Evolutionary conservation across 2,888 invertebrate genomes (phyloP).

Genomic region (Ephialtes manifestator): DNA sequence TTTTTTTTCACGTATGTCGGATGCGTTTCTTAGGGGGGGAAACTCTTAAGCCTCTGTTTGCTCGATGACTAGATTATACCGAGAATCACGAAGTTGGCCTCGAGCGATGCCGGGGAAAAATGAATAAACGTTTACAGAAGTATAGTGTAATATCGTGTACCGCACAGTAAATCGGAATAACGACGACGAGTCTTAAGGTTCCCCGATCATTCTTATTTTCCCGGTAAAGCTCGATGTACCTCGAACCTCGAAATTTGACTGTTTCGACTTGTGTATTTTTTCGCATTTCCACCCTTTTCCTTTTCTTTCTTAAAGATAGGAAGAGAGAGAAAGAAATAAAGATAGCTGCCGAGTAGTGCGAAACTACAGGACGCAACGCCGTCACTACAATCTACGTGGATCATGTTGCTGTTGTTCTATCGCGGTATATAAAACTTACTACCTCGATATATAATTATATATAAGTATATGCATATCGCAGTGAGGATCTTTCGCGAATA

Average conservation of each 20-base stretch:
- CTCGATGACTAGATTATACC: constrained; percentile 62
- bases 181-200: constrained; percentile 47
- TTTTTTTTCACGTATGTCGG: constrained; percentile 53
- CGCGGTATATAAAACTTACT: constrained; percentile 79
- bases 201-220: constrained; percentile 19
- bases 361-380: constrained; percentile 65
- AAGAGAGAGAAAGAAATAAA: constrained; percentile 41
- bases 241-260: constrained; percentile 34
- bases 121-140: constrained; percentile 35
- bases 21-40: constrained; percentile 43
- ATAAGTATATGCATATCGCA: constrained; percentile 66
- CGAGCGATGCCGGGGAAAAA: constrained; percentile 39
- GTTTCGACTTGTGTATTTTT: constrained; percentile 26
- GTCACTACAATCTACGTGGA: constrained; percentile 62
- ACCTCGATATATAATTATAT: constrained; percentile 71
- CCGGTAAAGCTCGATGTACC: constrained; percentile 56
- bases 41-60: not conserved
- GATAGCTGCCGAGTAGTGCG: constrained; percentile 32
- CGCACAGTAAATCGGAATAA: constrained; percentile 25
- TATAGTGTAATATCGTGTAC: not conserved
- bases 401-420: constrained; percentile 68
- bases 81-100: constrained; percentile 55
- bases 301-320: not conserved
- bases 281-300: constrained; percentile 2
- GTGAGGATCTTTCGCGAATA: constrained; percentile 53